Evolutionary conservation across 92 coral and sea anemone genomes (phyloP).

Genomic region (Scolanthus callimorphus): DNA sequence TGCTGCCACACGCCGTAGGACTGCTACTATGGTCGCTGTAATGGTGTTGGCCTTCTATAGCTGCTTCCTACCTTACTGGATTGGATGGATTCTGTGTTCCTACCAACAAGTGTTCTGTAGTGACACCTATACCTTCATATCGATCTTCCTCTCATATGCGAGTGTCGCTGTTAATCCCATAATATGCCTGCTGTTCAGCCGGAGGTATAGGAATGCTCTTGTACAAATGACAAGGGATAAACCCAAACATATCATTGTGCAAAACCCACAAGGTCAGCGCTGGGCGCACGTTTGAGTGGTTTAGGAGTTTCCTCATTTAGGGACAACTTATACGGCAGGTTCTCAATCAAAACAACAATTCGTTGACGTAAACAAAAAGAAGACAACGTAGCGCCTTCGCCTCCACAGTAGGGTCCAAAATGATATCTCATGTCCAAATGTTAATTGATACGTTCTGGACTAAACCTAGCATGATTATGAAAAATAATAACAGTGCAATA

Average conservation of each 20-base stretch:
- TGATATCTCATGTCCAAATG: no score
- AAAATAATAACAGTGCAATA: no score
- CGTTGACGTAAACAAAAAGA: no score
- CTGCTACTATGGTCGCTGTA: slow-evolving; percentile 47
- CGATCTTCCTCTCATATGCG: slow-evolving; percentile 48
- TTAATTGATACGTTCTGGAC: no score
- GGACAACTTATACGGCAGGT: no score
- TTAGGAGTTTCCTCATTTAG: no score
- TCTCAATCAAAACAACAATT: no score
- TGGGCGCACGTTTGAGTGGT: no score
- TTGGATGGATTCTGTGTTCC: slow-evolving; percentile 55
- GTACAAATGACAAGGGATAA: not conserved
- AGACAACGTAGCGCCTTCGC: no score
- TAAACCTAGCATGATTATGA: no score
- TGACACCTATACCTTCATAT: slow-evolving; percentile 25
- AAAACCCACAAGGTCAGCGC: no score
- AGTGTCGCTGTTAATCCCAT: slow-evolving; percentile 63
- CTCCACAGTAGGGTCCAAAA: no score
- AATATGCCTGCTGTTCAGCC: slow-evolving; percentile 33
- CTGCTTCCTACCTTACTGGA: slow-evolving; percentile 62
- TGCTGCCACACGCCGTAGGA: slow-evolving; percentile 17
- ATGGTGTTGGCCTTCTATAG: slow-evolving; percentile 39
- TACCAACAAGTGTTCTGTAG: slow-evolving; percentile 36
- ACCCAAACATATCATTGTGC: not conserved
- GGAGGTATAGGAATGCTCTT: slow-evolving; percentile 8